Percentiles rank a stretch among this genome's conserved stretches.
phyloP scores from a whole-genome alignment of 2,888 invertebrate genomes.

The Epirrita christyi region DNA sequence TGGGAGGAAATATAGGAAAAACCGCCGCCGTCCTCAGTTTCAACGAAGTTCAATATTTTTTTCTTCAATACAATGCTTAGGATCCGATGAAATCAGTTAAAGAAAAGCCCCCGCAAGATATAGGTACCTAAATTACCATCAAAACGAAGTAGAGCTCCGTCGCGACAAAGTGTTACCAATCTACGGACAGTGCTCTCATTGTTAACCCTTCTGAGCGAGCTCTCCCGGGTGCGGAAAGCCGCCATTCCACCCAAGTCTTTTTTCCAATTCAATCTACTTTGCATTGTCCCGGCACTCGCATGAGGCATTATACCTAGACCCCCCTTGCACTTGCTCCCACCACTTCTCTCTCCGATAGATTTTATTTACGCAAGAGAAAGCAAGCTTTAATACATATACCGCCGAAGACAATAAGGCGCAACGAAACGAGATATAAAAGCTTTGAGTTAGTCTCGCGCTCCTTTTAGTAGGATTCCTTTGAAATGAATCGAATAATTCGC shows the following conservation, averaged over 20 bases:
- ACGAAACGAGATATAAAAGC: constrained; percentile 83
- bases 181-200: constrained; percentile 68
- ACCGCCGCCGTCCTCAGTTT: not conserved
- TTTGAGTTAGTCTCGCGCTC: constrained; percentile 81
- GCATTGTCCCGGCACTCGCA: constrained; percentile 82
- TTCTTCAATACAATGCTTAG: not conserved
- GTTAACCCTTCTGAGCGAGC: constrained; percentile 72
- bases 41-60: not conserved
- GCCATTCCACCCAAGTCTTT: constrained; percentile 75
- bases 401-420: constrained; percentile 82
- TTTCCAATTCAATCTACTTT: constrained; percentile 84
- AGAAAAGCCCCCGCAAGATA: constrained; percentile 19
- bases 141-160: constrained; percentile 30
- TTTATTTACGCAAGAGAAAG: constrained; percentile 84
- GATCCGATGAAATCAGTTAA: not conserved
- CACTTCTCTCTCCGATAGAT: constrained; percentile 77
- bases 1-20: too few species aligned
- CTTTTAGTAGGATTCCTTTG: constrained; percentile 82
- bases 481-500: constrained; percentile 84
- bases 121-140: constrained; percentile 28
- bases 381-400: constrained; percentile 83
- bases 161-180: constrained; percentile 51
- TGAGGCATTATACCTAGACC: constrained; percentile 81
- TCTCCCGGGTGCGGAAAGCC: constrained; percentile 73
- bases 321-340: constrained; percentile 74